phyloP scores from a whole-genome alignment of 2,113 vertebrate genomes.

The Casuarius casuarius region DNA sequence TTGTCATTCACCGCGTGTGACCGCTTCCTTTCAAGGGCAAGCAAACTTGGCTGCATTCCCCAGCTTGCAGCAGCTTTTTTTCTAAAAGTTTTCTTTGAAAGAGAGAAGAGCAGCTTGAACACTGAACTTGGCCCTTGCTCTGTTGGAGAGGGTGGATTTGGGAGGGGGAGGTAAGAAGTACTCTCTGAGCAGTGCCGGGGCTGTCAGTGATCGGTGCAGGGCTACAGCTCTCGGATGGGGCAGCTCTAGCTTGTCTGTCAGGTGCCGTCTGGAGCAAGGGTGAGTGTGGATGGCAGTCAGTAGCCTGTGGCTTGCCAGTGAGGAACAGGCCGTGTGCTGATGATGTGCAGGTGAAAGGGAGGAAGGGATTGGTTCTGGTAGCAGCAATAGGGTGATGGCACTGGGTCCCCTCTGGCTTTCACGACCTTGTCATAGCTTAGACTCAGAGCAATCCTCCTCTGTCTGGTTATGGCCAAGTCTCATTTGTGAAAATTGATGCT shows the following conservation, averaged over 20 bases:
- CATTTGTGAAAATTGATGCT: neutral
- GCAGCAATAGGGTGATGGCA: neutral
- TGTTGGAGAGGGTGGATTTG: neutral
- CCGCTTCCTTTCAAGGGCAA: constrained; percentile 54
- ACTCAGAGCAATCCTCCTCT: neutral
- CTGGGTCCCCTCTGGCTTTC: neutral
- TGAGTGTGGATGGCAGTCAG: neutral
- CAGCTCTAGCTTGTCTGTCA: neutral
- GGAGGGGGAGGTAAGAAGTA: neutral
- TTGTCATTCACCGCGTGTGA: neutral
- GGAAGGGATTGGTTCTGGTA: neutral
- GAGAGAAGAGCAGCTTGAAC: constrained; percentile 41
- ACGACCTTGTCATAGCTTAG: neutral
- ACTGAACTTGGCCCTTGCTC: neutral
- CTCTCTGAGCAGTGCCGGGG: neutral
- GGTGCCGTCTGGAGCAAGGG: constrained; percentile 6
- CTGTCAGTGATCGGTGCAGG: neutral
- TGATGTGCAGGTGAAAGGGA: neutral
- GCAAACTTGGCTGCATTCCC: constrained; percentile 48
- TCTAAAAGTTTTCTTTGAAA: constrained; percentile 58
- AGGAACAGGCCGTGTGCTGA: neutral
- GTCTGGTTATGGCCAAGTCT: neutral
- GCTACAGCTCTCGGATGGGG: neutral
- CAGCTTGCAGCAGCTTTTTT: constrained; percentile 24
- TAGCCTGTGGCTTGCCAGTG: neutral